Percentiles rank a stretch among this genome's conserved stretches.
Evolutionary conservation across 2,888 invertebrate genomes (phyloP).

Genomic region (Didymodactylos carnosus): DNA sequence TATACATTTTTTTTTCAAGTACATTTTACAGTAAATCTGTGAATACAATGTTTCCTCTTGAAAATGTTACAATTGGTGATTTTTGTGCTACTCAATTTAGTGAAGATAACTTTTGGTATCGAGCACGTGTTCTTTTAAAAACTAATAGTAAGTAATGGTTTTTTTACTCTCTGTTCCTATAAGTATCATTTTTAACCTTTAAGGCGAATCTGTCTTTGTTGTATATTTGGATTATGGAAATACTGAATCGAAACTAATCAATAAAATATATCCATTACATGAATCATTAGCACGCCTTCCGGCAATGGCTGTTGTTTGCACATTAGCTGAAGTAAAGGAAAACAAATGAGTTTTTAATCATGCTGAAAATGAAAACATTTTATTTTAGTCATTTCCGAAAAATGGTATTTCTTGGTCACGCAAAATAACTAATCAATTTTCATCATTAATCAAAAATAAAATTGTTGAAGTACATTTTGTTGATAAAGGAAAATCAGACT

Average conservation of each 20-base stretch:
- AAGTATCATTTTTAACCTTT: too few relatives aligned
- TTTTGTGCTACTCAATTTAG: constrained; percentile 74
- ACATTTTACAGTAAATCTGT: neutral
- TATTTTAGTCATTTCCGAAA: neutral
- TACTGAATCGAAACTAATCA: neutral
- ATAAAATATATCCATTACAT: neutral
- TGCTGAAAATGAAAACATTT: too few relatives aligned
- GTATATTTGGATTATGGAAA: constrained; percentile 85
- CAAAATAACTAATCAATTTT: neutral
- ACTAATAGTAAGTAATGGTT: constrained; percentile 42
- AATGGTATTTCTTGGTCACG: neutral
- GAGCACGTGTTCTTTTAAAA: constrained; percentile 64
- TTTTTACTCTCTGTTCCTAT: too few relatives aligned
- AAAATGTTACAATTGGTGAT: constrained; percentile 39
- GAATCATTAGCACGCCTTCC: neutral
- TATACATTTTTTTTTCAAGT: neutral
- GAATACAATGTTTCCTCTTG: neutral
- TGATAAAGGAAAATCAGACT: neutral
- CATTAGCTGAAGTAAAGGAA: neutral
- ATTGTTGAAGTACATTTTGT: neutral
- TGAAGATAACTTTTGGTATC: constrained; percentile 78
- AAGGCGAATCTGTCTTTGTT: constrained; percentile 50
- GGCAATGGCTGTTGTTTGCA: neutral
- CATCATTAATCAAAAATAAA: neutral
- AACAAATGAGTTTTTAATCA: too few relatives aligned